Percentiles rank a stretch among this genome's conserved stretches.
phyloP scores from a whole-genome alignment of 2,113 vertebrate species.

The Neolamprologus falcicula region DNA sequence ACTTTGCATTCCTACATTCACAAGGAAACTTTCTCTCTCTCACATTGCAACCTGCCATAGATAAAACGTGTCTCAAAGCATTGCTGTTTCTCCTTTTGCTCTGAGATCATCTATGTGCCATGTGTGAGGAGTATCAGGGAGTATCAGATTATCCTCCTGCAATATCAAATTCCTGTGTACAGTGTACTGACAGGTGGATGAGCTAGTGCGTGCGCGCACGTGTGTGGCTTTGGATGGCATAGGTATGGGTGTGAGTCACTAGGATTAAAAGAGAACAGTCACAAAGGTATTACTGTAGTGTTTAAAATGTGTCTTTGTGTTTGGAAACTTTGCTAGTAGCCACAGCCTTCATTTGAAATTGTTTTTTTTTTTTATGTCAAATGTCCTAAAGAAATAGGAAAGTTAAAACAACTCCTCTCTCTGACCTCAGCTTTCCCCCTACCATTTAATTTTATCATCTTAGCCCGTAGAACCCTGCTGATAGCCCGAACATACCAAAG shows the following conservation, averaged over 20 bases:
- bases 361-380: background rate
- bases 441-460: constrained; percentile 40
- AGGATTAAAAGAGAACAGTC: background rate
- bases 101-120: constrained; percentile 1
- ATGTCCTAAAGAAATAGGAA: background rate
- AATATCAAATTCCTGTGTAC: background rate
- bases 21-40: constrained; percentile 57
- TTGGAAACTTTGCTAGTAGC: background rate
- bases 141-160: background rate
- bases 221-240: background rate
- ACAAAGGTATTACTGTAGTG: background rate
- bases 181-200: background rate
- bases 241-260: background rate
- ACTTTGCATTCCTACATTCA: constrained; percentile 69
- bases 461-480: constrained; percentile 48
- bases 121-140: background rate
- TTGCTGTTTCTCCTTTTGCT: constrained; percentile 20
- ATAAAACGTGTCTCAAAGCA: constrained; percentile 46
- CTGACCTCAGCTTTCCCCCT: background rate
- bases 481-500: constrained; percentile 68
- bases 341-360: background rate
- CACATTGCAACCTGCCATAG: constrained; percentile 51
- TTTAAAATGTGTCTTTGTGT: background rate
- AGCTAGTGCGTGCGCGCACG: background rate
- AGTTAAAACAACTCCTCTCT: background rate